Evolutionary conservation across 1,140 invertebrate species (phyloP).

Genomic region (Drosophila chauvacae): DNA sequence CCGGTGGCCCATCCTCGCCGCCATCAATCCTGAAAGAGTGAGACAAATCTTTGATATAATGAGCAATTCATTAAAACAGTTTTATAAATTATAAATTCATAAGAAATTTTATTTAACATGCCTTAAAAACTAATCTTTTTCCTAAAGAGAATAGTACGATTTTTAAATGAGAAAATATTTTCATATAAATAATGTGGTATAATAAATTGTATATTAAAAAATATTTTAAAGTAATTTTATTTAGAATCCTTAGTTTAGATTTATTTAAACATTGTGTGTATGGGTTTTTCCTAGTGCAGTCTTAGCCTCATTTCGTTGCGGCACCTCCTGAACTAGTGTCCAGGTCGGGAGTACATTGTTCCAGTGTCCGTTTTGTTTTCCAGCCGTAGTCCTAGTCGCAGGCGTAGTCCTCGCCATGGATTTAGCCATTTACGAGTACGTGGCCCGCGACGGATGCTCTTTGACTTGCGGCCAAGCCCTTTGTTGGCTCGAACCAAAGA

Average conservation of each 20-base stretch:
- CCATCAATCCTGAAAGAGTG: background rate
- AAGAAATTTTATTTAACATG: background rate
- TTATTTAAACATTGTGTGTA: background rate
- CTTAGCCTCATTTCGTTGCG: constrained; percentile 35
- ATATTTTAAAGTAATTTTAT: background rate
- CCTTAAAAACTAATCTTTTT: too few species aligned
- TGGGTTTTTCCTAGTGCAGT: constrained; percentile 14
- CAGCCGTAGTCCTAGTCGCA: constrained; percentile 26
- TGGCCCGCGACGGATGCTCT: constrained; percentile 64
- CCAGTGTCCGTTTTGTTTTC: constrained; percentile 55
- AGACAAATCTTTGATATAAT: background rate
- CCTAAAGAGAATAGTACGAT: too few species aligned
- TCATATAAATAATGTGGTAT: too few species aligned
- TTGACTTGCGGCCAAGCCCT: constrained; percentile 62
- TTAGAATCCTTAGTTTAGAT: background rate
- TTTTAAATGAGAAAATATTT: background rate
- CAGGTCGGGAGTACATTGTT: constrained; percentile 59
- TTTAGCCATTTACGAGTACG: constrained; percentile 58
- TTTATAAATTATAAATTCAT: background rate
- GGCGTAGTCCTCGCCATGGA: constrained; percentile 8
- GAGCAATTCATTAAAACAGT: background rate
- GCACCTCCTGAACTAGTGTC: constrained; percentile 28
- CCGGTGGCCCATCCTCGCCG: constrained; percentile 36
- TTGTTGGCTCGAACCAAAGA: constrained; percentile 62
- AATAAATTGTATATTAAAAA: too few species aligned